Base-by-base conservation (phyloP, 2,888 invertebrate genomes). In the Dolichomitus sp. region DNA sequence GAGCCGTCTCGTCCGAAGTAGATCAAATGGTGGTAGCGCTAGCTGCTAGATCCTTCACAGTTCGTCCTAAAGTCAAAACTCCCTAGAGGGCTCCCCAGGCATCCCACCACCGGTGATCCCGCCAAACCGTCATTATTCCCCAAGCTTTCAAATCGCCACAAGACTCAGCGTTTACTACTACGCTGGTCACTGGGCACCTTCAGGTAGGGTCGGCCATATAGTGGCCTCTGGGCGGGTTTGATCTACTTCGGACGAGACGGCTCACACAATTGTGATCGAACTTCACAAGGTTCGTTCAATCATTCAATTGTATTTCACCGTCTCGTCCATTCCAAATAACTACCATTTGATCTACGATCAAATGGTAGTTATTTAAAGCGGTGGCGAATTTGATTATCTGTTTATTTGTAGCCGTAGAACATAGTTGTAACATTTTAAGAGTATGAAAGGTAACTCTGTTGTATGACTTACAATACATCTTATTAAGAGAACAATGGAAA, bases 61-160 rank as follows among this genome's bases (percentile, higher is more conserved):
- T 23, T 23, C 23, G 23, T 23, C 23, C 23, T 2, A 23, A 23
- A 23, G 2, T 23, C 23, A 23, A 23, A 23, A 23, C 23, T 23
- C 2, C 23, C 23, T 23, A 23, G 23, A 23, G 23, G 23, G 23
- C 23, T 23, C 23, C 23, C 23, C 23, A 23, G 23, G 23, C 23
- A 23, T 23, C 23, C 33, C 33, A 33, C 33, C 78, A 78, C 79
- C n/a, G 66, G 57, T 80, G 14, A 42, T 42, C 42, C 42, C 63
- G 63, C 63, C 42, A 42, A 63, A 14, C 1, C 63, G 23, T 23
- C 23, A 23, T 23, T 23, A 23, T 23, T 23, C 23, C 23, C 23
- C 23, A 23, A 23, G 23, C 23, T 23, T 23, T 23, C 23, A 23
- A 23, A 23, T 23, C 23, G 23, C 23, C 23, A 23, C 23, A 23